phyloP scores from a whole-genome alignment of 2,797 vertebrate genomes.

The Hippocampus kuda region DNA sequence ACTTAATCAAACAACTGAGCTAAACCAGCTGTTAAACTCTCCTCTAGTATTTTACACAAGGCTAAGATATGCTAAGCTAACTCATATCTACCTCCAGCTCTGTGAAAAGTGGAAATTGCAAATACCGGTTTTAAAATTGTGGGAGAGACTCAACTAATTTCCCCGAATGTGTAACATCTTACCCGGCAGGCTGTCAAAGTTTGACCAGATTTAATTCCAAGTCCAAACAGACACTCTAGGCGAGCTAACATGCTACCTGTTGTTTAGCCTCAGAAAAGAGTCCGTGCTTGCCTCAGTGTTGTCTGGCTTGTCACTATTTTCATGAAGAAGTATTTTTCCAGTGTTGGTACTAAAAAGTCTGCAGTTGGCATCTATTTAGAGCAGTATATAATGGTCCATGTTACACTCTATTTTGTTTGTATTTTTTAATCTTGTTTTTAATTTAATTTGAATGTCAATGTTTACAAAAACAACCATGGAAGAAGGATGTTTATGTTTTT shows the following conservation, averaged over 20 bases:
- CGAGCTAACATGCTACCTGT: slow-evolving; percentile 27
- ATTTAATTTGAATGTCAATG: slow-evolving; percentile 41
- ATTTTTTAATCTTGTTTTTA: slow-evolving; percentile 41
- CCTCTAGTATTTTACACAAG: neutral
- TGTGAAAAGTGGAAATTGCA: neutral
- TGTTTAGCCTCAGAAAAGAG: slow-evolving; percentile 18
- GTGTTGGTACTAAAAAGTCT: slow-evolving; percentile 54
- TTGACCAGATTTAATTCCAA: slow-evolving; percentile 9
- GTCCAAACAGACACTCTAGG: slow-evolving; percentile 16
- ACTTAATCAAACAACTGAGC: too few relatives aligned
- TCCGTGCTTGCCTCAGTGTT: slow-evolving; percentile 19
- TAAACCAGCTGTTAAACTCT: neutral
- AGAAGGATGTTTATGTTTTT: slow-evolving; percentile 20
- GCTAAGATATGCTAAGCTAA: neutral
- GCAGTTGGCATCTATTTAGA: slow-evolving; percentile 40
- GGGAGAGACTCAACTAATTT: neutral
- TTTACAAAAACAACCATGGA: slow-evolving; percentile 55
- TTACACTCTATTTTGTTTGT: slow-evolving; percentile 36
- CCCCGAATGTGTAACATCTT: slow-evolving; percentile 6
- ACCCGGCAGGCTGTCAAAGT: slow-evolving; percentile 6
- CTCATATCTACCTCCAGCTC: neutral
- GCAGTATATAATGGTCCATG: slow-evolving; percentile 43
- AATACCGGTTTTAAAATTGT: neutral
- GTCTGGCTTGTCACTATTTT: slow-evolving; percentile 59
- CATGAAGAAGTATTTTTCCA: slow-evolving; percentile 69